Conservation (phyloP, 2,113 vertebrate species). For the Festucalex cinctus region DNA sequence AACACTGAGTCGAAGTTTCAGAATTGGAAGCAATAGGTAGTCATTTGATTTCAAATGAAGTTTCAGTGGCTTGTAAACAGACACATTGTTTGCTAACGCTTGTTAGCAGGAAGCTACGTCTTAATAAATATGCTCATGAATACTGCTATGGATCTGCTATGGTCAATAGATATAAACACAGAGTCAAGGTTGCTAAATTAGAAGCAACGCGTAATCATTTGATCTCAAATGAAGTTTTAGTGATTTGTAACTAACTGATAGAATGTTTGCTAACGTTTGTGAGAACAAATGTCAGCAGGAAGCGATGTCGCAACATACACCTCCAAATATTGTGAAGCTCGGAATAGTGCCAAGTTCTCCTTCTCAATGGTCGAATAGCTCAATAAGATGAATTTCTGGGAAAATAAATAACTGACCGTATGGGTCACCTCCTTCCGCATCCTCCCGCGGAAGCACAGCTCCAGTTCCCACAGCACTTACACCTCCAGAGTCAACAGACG, state of each 20-base stretch:
- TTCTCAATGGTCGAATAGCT: not conserved
- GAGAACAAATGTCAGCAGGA: not conserved
- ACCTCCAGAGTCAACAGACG: not conserved
- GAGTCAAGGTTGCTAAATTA: constrained; percentile 13
- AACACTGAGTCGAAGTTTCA: constrained; percentile 15
- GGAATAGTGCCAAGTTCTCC: not conserved
- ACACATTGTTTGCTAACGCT: not conserved
- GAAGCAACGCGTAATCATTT: not conserved
- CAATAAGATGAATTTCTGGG: not conserved
- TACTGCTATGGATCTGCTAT: not conserved
- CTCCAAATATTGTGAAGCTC: not conserved
- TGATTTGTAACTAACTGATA: not conserved
- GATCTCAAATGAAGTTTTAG: not conserved
- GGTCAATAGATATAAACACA: constrained; percentile 14
- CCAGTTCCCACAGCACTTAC: too few species aligned
- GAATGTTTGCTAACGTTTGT: not conserved
- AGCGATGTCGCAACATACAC: not conserved
- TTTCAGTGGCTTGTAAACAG: not conserved
- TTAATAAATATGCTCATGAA: too few species aligned
- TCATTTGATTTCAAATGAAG: not conserved
- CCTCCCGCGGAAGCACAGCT: not conserved
- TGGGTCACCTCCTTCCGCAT: not conserved
- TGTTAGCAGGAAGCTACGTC: too few species aligned
- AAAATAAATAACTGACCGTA: not conserved
- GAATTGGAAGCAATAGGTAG: not conserved